These are phyloP conservation scores for Hippopotamus amphibius DNA, from an alignment of 2,113 vertebrate genomes.

Conservation along the genomic window DNA sequence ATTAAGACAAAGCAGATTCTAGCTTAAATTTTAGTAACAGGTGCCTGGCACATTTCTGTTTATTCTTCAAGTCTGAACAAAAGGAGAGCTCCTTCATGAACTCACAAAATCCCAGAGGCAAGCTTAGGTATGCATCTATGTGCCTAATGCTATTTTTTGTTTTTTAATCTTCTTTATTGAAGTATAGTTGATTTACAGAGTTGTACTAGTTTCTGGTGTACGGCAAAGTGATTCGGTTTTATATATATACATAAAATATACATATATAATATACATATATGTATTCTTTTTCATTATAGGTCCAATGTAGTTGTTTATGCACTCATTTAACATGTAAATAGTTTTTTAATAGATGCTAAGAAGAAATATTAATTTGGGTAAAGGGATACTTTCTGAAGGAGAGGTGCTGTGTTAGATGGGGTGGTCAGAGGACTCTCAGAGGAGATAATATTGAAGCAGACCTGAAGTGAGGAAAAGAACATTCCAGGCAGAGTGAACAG, in stretches of 20 bases:
- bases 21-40: conserved; percentile 36
- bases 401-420: not conserved
- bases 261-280: not conserved
- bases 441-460: not conserved
- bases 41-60: not conserved
- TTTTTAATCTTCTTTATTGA: not conserved
- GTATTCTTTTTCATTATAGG: too few relatives aligned
- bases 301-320: not conserved
- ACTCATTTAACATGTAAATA: not conserved
- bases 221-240: not conserved
- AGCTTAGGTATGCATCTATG: not conserved
- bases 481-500: not conserved
- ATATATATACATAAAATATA: not conserved
- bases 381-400: not conserved
- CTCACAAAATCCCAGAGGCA: not conserved
- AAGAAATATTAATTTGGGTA: not conserved
- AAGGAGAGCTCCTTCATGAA: not conserved
- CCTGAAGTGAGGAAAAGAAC: not conserved
- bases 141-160: not conserved
- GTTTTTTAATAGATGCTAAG: not conserved
- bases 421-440: not conserved
- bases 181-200: not conserved
- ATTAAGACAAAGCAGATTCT: not conserved
- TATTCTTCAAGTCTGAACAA: not conserved
- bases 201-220: too few relatives aligned